A percentile compares a stretch with the other conserved stretches of the same genome.
Evolutionary conservation across 2,888 invertebrate species (phyloP).

Genomic region (Dynastes grantii): DNA sequence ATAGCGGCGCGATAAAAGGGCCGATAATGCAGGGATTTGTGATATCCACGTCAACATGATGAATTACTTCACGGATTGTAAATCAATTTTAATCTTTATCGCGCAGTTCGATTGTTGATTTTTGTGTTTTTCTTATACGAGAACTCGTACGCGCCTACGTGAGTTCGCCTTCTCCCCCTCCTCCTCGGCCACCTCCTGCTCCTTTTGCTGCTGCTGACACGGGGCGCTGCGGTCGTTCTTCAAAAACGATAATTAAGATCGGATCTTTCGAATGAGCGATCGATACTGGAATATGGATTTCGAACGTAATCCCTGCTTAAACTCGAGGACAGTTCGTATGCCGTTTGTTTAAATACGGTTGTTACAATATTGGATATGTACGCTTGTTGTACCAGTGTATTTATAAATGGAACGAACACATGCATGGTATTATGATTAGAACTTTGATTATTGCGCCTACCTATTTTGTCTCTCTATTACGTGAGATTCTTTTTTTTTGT

Average conservation of each 20-base stretch:
- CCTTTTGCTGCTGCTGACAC: background rate
- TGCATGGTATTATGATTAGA: too few relatives aligned
- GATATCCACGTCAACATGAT: conserved; percentile 71
- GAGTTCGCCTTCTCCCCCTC: conserved; percentile 9
- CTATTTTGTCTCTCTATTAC: too few relatives aligned
- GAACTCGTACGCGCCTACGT: conserved; percentile 27
- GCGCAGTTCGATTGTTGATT: conserved; percentile 65
- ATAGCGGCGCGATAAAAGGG: conserved; percentile 69
- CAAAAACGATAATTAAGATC: conserved; percentile 43
- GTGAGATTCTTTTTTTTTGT: too few relatives aligned
- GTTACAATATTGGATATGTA: background rate
- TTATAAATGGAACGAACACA: too few relatives aligned
- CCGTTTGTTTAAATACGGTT: conserved; percentile 1
- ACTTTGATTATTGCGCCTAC: too few relatives aligned
- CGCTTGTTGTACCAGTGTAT: too few relatives aligned
- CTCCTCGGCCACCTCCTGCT: conserved; percentile 1
- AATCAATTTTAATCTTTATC: conserved; percentile 70
- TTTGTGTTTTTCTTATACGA: conserved; percentile 51
- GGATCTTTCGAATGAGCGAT: conserved; percentile 46
- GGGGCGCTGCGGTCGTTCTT: conserved; percentile 22
- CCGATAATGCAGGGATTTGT: conserved; percentile 70
- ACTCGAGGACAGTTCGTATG: conserved; percentile 10
- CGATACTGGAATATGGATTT: conserved; percentile 42
- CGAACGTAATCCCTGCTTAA: conserved; percentile 36
- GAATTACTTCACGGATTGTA: conserved; percentile 71